Conservation (phyloP, 1,140 invertebrate genomes). For the Conus betulinus region DNA sequence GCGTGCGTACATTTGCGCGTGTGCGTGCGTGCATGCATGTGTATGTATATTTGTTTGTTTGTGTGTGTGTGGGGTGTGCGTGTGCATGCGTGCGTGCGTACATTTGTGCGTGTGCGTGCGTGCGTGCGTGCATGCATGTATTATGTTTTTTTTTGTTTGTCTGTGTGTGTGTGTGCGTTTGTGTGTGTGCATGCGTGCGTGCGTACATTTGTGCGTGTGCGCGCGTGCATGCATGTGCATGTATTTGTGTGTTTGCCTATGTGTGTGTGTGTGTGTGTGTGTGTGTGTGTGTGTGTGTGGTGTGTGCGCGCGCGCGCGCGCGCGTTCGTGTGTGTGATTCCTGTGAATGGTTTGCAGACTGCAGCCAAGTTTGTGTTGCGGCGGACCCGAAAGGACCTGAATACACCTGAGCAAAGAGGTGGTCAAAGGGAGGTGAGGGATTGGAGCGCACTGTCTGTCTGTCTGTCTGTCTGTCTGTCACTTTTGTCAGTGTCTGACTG, state of each 20-base stretch:
- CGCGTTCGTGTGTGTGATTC: background rate
- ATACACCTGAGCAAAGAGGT: slow-evolving; percentile 71
- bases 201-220: background rate
- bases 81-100: too few species aligned
- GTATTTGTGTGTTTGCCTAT: background rate
- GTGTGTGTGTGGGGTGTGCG: too few species aligned
- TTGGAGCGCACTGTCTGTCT: background rate
- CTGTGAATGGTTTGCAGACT: slow-evolving; percentile 48
- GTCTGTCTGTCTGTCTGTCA: background rate
- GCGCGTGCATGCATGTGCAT: too few species aligned
- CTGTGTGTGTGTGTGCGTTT: background rate
- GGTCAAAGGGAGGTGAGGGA: slow-evolving; percentile 66
- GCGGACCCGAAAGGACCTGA: slow-evolving; percentile 66
- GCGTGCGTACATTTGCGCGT: too few species aligned
- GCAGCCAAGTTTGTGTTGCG: slow-evolving; percentile 68
- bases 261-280: background rate
- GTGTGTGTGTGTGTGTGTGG: background rate
- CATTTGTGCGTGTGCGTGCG: too few species aligned
- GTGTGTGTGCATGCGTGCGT: background rate
- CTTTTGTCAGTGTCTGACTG: background rate
- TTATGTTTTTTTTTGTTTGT: too few species aligned
- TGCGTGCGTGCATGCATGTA: too few species aligned
- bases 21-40: too few species aligned
- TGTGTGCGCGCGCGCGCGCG: background rate
- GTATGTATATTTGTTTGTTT: too few species aligned